Percentiles rank a stretch among this genome's conserved stretches.
These are phyloP conservation scores for Podiceps cristatus DNA, from an alignment of 2,113 vertebrate species.

Conservation along the genomic window DNA sequence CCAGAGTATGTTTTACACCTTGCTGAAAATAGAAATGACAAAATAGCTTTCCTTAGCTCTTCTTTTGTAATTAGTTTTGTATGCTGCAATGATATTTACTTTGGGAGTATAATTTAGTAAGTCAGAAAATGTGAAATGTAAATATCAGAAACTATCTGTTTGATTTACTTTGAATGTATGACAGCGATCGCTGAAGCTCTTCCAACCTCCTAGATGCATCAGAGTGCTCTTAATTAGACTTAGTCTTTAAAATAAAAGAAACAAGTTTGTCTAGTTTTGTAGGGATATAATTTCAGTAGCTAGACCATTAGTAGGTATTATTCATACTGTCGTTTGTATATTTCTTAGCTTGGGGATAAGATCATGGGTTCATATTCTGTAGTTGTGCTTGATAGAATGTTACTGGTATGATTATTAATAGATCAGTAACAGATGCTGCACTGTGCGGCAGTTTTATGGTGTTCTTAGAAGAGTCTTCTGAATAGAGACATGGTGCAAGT, in stretches of 20 bases:
- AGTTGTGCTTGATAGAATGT: neutral
- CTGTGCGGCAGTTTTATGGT: neutral
- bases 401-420: neutral
- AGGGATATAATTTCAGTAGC: neutral
- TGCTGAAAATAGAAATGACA: neutral
- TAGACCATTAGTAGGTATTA: neutral
- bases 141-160: neutral
- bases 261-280: neutral
- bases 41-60: neutral
- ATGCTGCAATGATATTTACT: neutral
- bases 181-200: neutral
- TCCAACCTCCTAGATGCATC: neutral
- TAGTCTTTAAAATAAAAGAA: neutral
- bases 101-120: neutral
- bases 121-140: neutral
- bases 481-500: neutral
- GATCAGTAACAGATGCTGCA: neutral
- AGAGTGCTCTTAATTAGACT: neutral
- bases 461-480: neutral
- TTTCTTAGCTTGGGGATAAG: neutral
- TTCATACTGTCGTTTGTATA: neutral
- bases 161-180: neutral
- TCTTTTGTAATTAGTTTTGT: neutral
- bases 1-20: neutral
- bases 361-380: neutral